Evolutionary conservation across 2,113 vertebrate species (phyloP).

Genomic region (Phalacrocorax pelagicus): DNA sequence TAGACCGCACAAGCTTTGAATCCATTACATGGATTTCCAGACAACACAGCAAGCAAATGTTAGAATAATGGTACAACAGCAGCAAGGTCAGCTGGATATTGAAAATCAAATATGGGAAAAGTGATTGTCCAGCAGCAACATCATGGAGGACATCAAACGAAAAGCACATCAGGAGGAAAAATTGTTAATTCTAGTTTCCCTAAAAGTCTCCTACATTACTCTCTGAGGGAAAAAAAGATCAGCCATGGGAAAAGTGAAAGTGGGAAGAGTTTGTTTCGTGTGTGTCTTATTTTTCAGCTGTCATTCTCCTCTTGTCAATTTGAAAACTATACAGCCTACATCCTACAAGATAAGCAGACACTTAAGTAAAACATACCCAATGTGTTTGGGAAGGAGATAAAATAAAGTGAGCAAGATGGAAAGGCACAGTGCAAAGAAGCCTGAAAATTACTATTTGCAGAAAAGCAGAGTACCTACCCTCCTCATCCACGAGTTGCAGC

Average conservation of each 20-base stretch:
- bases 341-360: background rate
- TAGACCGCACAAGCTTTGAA: background rate
- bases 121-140: background rate
- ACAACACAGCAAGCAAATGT: background rate
- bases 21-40: background rate
- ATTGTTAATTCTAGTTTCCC: background rate
- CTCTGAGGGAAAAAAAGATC: background rate
- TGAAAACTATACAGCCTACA: background rate
- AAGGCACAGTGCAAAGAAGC: background rate
- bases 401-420: background rate
- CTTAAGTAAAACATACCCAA: background rate
- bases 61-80: background rate
- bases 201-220: background rate
- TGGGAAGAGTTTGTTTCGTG: background rate
- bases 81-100: background rate
- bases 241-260: background rate
- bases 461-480: background rate
- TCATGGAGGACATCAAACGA: background rate
- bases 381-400: background rate
- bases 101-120: background rate
- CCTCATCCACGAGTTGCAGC: background rate
- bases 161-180: background rate
- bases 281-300: background rate
- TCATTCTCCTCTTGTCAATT: background rate
- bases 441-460: background rate